Evolutionary conservation across 2,888 invertebrate species (phyloP).

Genomic region (Polyploca ridens): DNA sequence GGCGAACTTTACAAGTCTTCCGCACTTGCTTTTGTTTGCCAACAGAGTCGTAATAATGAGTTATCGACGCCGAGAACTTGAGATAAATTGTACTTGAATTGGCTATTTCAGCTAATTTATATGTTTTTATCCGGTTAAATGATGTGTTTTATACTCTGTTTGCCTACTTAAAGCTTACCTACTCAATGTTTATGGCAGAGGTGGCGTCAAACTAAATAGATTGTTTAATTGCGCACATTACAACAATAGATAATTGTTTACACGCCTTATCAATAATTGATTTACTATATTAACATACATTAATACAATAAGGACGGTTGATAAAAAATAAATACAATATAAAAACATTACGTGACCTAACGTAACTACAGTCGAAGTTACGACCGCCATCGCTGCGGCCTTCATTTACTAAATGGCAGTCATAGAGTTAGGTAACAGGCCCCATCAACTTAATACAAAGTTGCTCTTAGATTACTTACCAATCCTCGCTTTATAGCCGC

Average conservation of each 20-base stretch:
- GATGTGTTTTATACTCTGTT: slow-evolving; percentile 61
- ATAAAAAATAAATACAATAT: slow-evolving; percentile 9
- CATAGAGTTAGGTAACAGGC: background rate
- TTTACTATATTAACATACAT: background rate
- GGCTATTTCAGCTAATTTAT: slow-evolving; percentile 68
- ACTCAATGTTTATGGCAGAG: slow-evolving; percentile 34
- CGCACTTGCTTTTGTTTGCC: slow-evolving; percentile 44
- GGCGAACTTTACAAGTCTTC: slow-evolving; percentile 46
- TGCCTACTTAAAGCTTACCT: slow-evolving; percentile 42
- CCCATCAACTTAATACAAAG: slow-evolving; percentile 2
- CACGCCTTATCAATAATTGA: background rate
- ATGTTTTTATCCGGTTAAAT: slow-evolving; percentile 66
- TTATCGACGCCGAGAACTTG: slow-evolving; percentile 54
- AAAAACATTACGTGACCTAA: background rate
- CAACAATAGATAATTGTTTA: background rate
- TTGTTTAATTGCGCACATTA: slow-evolving; percentile 9
- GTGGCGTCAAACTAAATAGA: slow-evolving; percentile 22
- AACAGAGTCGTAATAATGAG: slow-evolving; percentile 57
- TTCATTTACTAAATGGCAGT: slow-evolving; percentile 6
- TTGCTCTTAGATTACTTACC: slow-evolving; percentile 1
- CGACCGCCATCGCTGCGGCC: background rate
- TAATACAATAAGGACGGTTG: background rate
- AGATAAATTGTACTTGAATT: slow-evolving; percentile 62
- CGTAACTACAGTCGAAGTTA: background rate
- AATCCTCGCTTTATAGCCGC: background rate